Conservation (phyloP, 2,888 invertebrate species). For the Scaptomyza caliginosa region DNA sequence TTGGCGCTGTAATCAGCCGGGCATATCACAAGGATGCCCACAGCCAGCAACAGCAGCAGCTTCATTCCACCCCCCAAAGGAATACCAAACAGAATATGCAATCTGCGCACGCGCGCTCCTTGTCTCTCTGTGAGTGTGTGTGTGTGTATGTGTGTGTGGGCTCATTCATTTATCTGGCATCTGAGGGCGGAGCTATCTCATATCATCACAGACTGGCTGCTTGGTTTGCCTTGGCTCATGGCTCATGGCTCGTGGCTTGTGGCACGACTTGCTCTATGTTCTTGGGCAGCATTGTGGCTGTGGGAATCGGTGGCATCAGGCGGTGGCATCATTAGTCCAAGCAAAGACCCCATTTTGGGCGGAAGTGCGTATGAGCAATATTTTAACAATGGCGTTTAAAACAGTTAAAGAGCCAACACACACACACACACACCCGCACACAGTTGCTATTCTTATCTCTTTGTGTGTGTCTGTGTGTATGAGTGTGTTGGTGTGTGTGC, state of each 20-base stretch:
- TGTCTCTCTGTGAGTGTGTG: not conserved
- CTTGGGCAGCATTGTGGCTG: conserved; percentile 51
- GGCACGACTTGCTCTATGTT: conserved; percentile 25
- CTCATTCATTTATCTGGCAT: conserved; percentile 61
- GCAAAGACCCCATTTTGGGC: conserved; percentile 73
- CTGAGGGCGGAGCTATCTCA: conserved; percentile 63
- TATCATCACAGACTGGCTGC: conserved; percentile 15
- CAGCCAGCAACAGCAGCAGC: conserved; percentile 15
- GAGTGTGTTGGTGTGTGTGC: conserved; percentile 32
- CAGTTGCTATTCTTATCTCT: conserved; percentile 18
- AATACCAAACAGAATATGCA: not conserved
- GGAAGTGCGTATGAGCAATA: conserved; percentile 81
- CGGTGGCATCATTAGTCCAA: conserved; percentile 71
- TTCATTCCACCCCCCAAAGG: conserved; percentile 17
- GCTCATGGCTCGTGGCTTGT: too few relatives aligned
- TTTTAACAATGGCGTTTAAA: conserved; percentile 83
- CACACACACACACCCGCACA: conserved; percentile 12
- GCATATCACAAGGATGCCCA: conserved; percentile 62
- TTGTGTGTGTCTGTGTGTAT: conserved; percentile 13
- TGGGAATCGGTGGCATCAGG: conserved; percentile 53
- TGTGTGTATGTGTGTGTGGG: conserved; percentile 1
- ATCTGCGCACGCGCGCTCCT: conserved; percentile 71
- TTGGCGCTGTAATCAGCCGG: conserved; percentile 25
- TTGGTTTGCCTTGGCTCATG: not conserved
- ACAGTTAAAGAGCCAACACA: conserved; percentile 75